Base-by-base conservation (phyloP, 2,888 invertebrate species). In the Idaea aversata region DNA sequence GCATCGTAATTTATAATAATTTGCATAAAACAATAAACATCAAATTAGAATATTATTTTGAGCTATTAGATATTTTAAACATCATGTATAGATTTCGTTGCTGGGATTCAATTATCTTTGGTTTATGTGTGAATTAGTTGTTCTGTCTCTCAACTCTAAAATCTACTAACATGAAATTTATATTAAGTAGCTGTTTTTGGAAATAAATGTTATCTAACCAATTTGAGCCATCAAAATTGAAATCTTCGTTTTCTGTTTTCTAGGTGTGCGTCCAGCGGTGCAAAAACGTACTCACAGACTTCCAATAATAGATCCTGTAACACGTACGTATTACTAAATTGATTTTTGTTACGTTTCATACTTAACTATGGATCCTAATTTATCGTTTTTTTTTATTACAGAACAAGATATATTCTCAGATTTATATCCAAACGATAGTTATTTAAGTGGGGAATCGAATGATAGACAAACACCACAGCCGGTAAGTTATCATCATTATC, bases 401-500 rank as follows among this genome's bases (percentile, higher is more conserved):
- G 92, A 92, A 69, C 92, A 93, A 88, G 93, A 94, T 70, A 90
- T 94, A 66, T 88, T 93, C 63, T 87, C 87, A 57, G 93, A 93
- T 71, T 82, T 88, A 72, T 87, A 86, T 77, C 79, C 86, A 73
- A 88, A 86, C 75, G 92, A 92, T 75, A 88, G 82, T 81, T 84
- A 86, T 75, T 76, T 87, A 72, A 88, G 87, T 78, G 89, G 87
- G 68, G 93, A 94, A 71, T 84, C 90, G 62, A 93, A 87, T 76
- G 93, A 93, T 77, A 87, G 93, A 71, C 93, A 93, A 77, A 93
- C 93, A 57, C 93, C 93, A 62, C 93, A 93, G 77, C 88, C 92
- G 74, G 92, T 90, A 85, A 85, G 89, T 88, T 76, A 61, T 65
- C n/a, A n/a, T n/a, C n/a, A n/a, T n/a, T n/a, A n/a, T n/a, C n/a